Evolutionary conservation across 2,797 vertebrate species (phyloP), one percentile per base, ranked within the genome.

Genomic region (Pempheris klunzingeri): DNA sequence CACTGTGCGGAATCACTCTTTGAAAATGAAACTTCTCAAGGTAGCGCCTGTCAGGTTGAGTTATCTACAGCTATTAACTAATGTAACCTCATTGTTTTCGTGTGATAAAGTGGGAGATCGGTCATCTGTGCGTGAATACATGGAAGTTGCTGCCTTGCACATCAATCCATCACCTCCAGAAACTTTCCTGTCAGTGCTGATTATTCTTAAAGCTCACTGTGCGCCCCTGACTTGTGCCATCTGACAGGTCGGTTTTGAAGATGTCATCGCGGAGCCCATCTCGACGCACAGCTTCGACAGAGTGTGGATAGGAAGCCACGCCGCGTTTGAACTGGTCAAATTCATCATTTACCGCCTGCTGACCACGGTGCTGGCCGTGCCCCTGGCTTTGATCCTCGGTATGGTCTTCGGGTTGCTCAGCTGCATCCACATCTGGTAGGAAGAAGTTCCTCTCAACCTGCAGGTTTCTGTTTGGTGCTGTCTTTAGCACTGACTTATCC

Each of bases 391-490:
- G 80, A 32, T 96, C 0, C 83, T 94, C 1, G 98, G 97, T 0
- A 82, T 99, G 55, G 47, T 97, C 57, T 97, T 98, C 59, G 98
- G 94, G 1, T 69, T 94, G 26, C 95, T 98, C 89, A 97, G 97
- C 94, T 97, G 96, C 53, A 80, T 99, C 77, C 97, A 98, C 93
- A 96, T 99, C 93, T 99, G 98, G 98, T 99, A 94, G 94, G 95
- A 43, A 68, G 71, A 84, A 9, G 57, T 12, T 59, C 36, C 34
- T 34, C 12, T 8, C 13, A 36, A 6, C 24, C 54, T 74, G 59
- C 58, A 54, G 36, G 66, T 22, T 14, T 64, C 71, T 57, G 74
- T 57, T 44, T 32, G 14, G 9, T 53, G 59, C 43, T 70, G 63
- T 30, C 61, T 53, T 36, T 11, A 15, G 39, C 30, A 32, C 64